A percentile compares a stretch with the other conserved stretches of the same genome.
These are phyloP conservation scores for Xanthorhoe designata DNA, from an alignment of 2,888 invertebrate species.

Conservation along the genomic window DNA sequence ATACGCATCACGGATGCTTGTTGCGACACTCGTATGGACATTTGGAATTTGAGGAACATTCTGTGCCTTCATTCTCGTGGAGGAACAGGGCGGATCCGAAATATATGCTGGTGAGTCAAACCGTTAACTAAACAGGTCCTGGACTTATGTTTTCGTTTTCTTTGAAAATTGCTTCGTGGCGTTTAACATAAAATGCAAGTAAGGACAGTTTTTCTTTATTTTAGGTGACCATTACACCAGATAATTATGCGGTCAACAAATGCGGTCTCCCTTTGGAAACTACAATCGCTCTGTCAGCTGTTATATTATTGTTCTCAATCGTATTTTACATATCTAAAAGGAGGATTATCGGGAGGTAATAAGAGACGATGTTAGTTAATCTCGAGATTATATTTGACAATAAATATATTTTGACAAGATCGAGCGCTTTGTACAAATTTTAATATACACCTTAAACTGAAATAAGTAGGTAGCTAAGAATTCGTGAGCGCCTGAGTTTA, in stretches of 20 bases:
- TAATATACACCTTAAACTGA: slow-evolving; percentile 55
- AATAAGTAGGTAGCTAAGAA: slow-evolving; percentile 25
- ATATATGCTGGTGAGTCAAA: slow-evolving; percentile 91
- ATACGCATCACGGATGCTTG: slow-evolving; percentile 97
- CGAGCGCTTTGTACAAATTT: slow-evolving; percentile 80
- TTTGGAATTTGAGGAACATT: slow-evolving; percentile 88
- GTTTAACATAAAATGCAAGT: neutral
- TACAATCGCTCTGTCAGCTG: slow-evolving; percentile 62
- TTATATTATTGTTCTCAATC: slow-evolving; percentile 53
- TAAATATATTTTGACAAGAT: slow-evolving; percentile 84
- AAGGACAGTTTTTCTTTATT: slow-evolving; percentile 9
- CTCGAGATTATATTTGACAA: slow-evolving; percentile 78
- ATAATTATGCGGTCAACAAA: slow-evolving; percentile 63
- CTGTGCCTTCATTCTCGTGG: slow-evolving; percentile 98
- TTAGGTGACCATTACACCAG: slow-evolving; percentile 68
- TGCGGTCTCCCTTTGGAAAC: slow-evolving; percentile 71
- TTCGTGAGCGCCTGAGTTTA: slow-evolving; percentile 30
- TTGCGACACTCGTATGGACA: slow-evolving; percentile 70
- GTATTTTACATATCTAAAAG: slow-evolving; percentile 47
- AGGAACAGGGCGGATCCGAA: slow-evolving; percentile 96
- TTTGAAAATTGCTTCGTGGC: too few relatives aligned
- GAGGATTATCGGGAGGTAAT: slow-evolving; percentile 53
- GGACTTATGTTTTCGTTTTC: too few relatives aligned
- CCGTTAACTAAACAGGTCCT: neutral
- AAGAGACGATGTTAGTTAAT: slow-evolving; percentile 56